Conservation (phyloP, 2,797 vertebrate genomes). For the Rhincodon typus region DNA sequence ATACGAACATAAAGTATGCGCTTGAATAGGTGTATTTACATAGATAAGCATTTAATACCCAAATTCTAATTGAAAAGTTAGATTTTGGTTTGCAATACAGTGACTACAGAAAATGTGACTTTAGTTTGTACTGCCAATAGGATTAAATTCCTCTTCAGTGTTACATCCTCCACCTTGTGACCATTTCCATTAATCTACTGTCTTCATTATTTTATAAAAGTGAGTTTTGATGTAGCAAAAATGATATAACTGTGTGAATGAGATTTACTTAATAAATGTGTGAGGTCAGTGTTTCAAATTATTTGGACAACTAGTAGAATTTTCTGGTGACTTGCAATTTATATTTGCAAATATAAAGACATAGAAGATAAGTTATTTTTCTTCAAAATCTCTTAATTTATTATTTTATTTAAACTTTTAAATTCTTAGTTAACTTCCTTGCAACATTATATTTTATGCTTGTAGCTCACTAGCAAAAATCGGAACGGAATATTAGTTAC, state of each 20-base stretch:
- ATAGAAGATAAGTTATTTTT: conserved; percentile 34
- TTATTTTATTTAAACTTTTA: conserved; percentile 20
- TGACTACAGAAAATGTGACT: background rate
- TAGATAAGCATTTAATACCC: background rate
- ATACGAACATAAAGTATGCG: background rate
- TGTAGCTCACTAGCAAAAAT: conserved; percentile 32
- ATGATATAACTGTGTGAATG: conserved; percentile 18
- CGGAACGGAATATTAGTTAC: conserved; percentile 15
- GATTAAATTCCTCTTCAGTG: background rate
- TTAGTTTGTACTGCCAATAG: background rate
- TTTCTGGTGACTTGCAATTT: conserved; percentile 23
- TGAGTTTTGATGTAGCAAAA: conserved; percentile 11
- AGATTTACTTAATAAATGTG: conserved; percentile 26
- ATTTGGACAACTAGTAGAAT: conserved; percentile 20
- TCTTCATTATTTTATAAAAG: background rate
- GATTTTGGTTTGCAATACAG: conserved; percentile 12
- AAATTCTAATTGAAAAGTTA: conserved; percentile 14
- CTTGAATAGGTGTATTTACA: background rate
- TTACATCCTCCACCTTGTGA: conserved; percentile 27
- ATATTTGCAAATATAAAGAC: conserved; percentile 7
- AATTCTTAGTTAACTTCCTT: conserved; percentile 32
- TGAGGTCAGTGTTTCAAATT: conserved; percentile 27
- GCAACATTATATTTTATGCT: background rate
- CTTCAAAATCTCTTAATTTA: conserved; percentile 30
- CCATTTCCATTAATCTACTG: no score